Conservation (phyloP, 2,113 vertebrate species). For the Capreolus pygargus region DNA sequence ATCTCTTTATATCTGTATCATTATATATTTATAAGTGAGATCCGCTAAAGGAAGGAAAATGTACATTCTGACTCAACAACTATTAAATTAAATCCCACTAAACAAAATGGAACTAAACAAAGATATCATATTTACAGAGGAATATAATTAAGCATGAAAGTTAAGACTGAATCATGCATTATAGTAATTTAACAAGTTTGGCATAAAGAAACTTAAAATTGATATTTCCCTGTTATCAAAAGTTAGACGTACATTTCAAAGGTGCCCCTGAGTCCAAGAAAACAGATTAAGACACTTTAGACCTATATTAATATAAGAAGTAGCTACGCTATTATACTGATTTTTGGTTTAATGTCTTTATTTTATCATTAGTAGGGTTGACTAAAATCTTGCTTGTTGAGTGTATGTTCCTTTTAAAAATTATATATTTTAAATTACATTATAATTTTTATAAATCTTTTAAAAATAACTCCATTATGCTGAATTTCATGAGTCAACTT, state of each 20-base stretch:
- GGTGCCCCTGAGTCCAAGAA: background rate
- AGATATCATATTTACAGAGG: background rate
- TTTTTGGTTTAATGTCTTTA: background rate
- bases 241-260: background rate
- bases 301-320: background rate
- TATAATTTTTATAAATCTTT: background rate
- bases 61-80: background rate
- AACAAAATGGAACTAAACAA: background rate
- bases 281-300: background rate
- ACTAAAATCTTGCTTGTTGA: background rate
- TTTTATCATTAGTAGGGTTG: background rate
- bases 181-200: background rate
- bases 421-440: background rate
- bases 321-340: background rate
- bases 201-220: background rate
- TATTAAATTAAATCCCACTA: background rate
- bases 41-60: background rate
- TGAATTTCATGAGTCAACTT: background rate
- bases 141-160: background rate
- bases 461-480: background rate
- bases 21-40: background rate
- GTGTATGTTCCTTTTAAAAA: background rate
- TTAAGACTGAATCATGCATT: background rate
- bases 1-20: background rate
- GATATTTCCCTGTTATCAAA: background rate